Evolutionary conservation across 2,113 vertebrate species (phyloP).

Genomic region (Lepisosteus osseus): DNA sequence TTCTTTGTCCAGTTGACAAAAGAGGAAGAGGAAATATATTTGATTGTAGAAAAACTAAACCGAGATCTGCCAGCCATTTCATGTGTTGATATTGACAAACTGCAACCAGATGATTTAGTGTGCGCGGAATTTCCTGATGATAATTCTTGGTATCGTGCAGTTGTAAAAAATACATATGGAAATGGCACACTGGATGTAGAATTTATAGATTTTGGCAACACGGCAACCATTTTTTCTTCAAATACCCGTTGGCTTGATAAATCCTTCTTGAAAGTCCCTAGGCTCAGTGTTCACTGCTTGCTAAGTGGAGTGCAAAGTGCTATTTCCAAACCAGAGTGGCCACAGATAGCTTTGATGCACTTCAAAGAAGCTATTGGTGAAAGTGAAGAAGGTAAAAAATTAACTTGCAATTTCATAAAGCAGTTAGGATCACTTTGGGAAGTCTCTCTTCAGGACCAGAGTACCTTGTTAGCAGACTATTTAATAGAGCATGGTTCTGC

Average conservation of each 20-base stretch:
- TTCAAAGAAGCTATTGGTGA: conserved; percentile 65
- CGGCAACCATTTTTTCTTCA: conserved; percentile 54
- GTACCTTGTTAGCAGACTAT: conserved; percentile 56
- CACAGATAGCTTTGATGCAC: conserved; percentile 43
- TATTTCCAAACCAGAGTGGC: conserved; percentile 19
- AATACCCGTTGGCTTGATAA: conserved; percentile 58
- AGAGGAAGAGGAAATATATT: conserved; percentile 68
- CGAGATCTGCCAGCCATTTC: conserved; percentile 25
- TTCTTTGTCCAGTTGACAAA: conserved; percentile 80
- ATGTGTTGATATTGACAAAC: conserved; percentile 32
- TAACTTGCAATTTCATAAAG: conserved; percentile 75
- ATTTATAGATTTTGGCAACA: conserved; percentile 91
- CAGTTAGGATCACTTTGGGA: conserved; percentile 72
- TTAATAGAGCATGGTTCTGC: conserved; percentile 27
- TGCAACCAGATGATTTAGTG: conserved; percentile 72
- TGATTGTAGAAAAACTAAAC: conserved; percentile 75
- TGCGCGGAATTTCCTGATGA: conserved; percentile 80
- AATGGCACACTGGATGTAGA: conserved; percentile 56
- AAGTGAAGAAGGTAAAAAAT: conserved; percentile 35
- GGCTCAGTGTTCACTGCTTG: conserved; percentile 72
- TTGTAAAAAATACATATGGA: conserved; percentile 57
- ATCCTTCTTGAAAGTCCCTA: conserved; percentile 52
- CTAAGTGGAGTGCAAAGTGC: conserved; percentile 49
- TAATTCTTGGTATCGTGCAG: conserved; percentile 79
- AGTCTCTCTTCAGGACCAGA: conserved; percentile 69